Evolutionary conservation across 2,888 invertebrate species (phyloP), one percentile per base, ranked within the genome.

Genomic region (Horisme vitalbata): DNA sequence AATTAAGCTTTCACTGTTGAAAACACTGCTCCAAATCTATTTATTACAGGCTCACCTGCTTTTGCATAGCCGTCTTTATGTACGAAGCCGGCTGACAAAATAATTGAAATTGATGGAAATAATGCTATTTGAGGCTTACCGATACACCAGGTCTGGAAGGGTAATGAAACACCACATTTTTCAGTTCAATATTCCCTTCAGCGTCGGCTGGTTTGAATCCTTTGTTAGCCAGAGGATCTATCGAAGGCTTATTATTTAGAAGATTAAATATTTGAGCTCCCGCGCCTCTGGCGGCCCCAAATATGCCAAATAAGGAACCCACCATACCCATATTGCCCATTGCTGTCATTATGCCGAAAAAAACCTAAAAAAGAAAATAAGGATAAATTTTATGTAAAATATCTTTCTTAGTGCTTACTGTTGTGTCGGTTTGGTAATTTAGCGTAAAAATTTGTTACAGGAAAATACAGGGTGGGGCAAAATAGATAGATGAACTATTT

Each of bases 281-380:
- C 0, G 96, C 94, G 0, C 95, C 96, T 67, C 92, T 92, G 0
- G 96, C 95, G 34, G 93, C 91, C 0, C 94, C 93, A 59, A 97
- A 94, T 0, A 93, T 91, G 61, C 94, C 93, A 33, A 96, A 90
- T 35, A 71, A 31, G 3, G 68, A 43, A 11, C 68, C 62, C 12
- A 68, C 49, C 32, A 63, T 14, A 0, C 70, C 68, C 10, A 69
- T 48, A 31, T 65, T 57, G n/a, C 57, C 56, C 47, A 71, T 49
- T 12, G 65, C 73, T 12, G 71, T 65, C 68, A 71, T 69, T 91
- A 59, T 93, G 91, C 80, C 95, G 93, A 81, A 65, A 24, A 70
- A 56, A 13, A 63, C 55, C 55, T 54, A 21, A 10, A 53, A 44
- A 48, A 23, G 0, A 18, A 6, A 3, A 14, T 9, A 18, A 18